Base-by-base conservation (phyloP, 2,797 vertebrate genomes). In the Selene dorsalis region DNA sequence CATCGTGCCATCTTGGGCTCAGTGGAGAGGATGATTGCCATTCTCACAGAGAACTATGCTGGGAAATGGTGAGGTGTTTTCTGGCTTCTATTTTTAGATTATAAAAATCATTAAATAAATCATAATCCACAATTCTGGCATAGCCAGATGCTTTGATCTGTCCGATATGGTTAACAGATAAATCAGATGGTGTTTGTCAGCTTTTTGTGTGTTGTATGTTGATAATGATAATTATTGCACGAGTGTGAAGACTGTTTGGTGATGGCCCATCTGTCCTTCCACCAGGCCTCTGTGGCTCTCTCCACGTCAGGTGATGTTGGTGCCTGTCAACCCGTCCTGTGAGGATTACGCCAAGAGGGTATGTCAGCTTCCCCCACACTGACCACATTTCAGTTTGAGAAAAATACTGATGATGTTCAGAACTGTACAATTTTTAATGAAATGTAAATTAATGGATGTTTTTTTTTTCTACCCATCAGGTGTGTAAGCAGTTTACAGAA, bases 281-380 rank as follows among this genome's bases (percentile, higher is more conserved):
- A 61, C 52, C 85, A 99, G 98, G 98, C 97, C 97, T 0, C 95
- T 99, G 84, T 99, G 97, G 98, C 78, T 99, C 10, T 99, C 97
- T 84, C 97, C 98, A 2, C 93, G 94, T 41, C 97, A 98, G 90
- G 91, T 98, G 68, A 98, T 99, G 97, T 84, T 98, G 17, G 96
- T 99, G 77, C 97, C 98, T 0, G 95, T 98, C 75, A 97, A 96
- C 82, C 95, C 96, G 1, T 80, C 96, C 61, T 95, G 92, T 61
- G 97, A 98, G 48, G 94, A 96, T 4, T 99, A 98, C 0, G 97
- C 96, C 64, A 95, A 84, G 82, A 94, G 86, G 95, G 97, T 97
- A 89, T 17, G 41, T 64, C 59, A 22, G 24, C 35, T 53, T 77
- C 53, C 7, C 13, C 13, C 6, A 28, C 50, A 12, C 73, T 26